These are phyloP conservation scores for Drosophila pseudoobscura DNA, from an alignment of 1,140 invertebrate species.

Conservation along the genomic window DNA sequence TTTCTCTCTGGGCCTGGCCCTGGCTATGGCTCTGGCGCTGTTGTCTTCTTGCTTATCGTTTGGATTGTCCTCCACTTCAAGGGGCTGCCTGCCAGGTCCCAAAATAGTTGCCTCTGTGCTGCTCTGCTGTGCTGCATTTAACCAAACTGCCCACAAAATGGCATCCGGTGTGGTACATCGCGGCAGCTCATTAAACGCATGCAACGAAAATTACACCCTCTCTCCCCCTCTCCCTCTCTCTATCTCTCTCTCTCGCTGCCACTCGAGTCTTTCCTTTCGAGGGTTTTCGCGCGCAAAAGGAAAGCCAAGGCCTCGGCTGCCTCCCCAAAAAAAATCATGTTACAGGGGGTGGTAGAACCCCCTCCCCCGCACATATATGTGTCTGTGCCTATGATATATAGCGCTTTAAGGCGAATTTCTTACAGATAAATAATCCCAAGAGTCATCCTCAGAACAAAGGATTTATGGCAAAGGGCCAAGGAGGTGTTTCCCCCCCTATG, in stretches of 20 bases:
- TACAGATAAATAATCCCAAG: conserved; percentile 59
- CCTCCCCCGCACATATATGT: background rate
- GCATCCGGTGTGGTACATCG: conserved; percentile 29
- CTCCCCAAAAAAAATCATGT: no score
- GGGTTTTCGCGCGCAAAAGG: conserved; percentile 1
- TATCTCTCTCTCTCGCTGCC: no score
- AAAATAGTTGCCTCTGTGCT: conserved; percentile 13
- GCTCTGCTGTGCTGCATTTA: conserved; percentile 19
- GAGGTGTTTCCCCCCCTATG: conserved; percentile 22
- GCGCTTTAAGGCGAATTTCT: conserved; percentile 57
- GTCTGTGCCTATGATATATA: conserved; percentile 54
- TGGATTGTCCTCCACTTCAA: conserved; percentile 26
- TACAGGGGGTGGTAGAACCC: background rate
- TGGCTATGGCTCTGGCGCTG: conserved; percentile 17
- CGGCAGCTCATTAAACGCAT: conserved; percentile 73
- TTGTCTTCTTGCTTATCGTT: conserved; percentile 58
- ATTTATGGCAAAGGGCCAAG: conserved; percentile 54
- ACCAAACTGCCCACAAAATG: conserved; percentile 58
- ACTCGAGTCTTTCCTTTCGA: conserved; percentile 37
- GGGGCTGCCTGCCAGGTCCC: conserved; percentile 18
- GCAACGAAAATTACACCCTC: conserved; percentile 30
- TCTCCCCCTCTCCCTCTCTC: no score
- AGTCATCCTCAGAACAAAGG: conserved; percentile 22
- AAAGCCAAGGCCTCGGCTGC: conserved; percentile 17
- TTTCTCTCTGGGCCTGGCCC: background rate